Conservation (phyloP, 2,888 invertebrate species). For the Parnassius smintheus region DNA sequence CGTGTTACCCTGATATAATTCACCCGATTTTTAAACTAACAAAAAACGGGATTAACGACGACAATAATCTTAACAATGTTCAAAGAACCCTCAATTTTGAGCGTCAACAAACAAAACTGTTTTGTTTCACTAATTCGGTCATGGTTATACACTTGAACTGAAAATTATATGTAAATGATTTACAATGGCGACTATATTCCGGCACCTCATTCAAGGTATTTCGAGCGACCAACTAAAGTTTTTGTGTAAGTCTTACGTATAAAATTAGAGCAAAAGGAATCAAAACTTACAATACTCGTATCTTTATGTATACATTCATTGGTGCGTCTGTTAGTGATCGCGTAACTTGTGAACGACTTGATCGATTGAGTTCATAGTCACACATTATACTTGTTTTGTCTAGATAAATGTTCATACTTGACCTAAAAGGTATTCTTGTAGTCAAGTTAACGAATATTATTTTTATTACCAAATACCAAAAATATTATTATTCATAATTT, state of each 20-base stretch:
- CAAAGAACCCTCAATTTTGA: background rate
- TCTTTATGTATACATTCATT: background rate
- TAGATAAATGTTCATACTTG: too few species aligned
- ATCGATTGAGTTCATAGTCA: background rate
- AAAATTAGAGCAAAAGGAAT: too few species aligned
- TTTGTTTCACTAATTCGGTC: constrained; percentile 10
- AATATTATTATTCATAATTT: too few species aligned
- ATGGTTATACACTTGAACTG: background rate
- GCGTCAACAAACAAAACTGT: constrained; percentile 1
- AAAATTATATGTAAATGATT: background rate
- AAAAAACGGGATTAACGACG: too few species aligned
- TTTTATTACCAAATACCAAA: too few species aligned
- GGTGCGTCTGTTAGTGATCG: too few species aligned
- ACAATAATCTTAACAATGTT: background rate
- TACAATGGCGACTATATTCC: background rate
- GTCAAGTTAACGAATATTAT: too few species aligned
- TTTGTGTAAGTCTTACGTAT: too few species aligned
- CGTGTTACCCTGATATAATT: too few species aligned
- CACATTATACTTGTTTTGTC: background rate
- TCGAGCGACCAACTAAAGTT: background rate
- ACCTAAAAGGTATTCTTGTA: background rate
- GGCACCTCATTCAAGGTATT: background rate
- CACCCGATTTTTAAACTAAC: too few species aligned
- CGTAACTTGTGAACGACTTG: too few species aligned
- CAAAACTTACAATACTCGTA: background rate